Evolutionary conservation across 2,888 invertebrate species (phyloP), one percentile per base, ranked within the genome.

Genomic region (Zhuqinia jingwanae): DNA sequence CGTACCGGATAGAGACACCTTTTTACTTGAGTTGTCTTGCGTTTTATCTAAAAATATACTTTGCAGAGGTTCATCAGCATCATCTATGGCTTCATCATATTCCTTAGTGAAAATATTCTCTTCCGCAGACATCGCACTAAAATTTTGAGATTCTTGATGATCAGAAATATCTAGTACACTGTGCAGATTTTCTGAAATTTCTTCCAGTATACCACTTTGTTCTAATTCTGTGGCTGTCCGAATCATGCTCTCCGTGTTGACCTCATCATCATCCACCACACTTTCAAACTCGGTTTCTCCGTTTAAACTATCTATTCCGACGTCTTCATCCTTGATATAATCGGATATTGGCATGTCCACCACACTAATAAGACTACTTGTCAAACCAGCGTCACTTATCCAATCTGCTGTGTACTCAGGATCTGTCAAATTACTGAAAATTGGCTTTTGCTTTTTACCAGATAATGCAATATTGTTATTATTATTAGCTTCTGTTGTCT

Each of bases 361-460:
- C 2, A 65, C 83, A 47, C 79, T 79, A 5, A 36, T 5, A 5
- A 42, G 17, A 17, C 63, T 78, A 25, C 47, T 50, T 10, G 42
- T 60, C 25, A 45, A 15, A n/a, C 70, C 78, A 2, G 22, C 56
- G 22, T 85, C 88, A 30, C 78, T 85, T 0, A 85, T 83, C 70
- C 81, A 88, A 27, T 88, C 88, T 8, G 85, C 88, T 0, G 78
- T 88, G 42, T 83, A 88, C n/a, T 85, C 85, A 1, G 85, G 85
- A 27, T 85, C 85, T 6, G 27, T 60, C 5, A 58, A 17, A 47
- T 56, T 70, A 13, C 10, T 81, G 36, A 63, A 70, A 36, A 63
- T 53, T 3, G 70, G 30, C 11, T 60, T 68, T 6, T 36, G 58
- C 27, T 42, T 42, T 36, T 60, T 60, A 1, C 50, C 30, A 56